Conservation (phyloP, 2,888 invertebrate species). For the Eumerus sabulonum region DNA sequence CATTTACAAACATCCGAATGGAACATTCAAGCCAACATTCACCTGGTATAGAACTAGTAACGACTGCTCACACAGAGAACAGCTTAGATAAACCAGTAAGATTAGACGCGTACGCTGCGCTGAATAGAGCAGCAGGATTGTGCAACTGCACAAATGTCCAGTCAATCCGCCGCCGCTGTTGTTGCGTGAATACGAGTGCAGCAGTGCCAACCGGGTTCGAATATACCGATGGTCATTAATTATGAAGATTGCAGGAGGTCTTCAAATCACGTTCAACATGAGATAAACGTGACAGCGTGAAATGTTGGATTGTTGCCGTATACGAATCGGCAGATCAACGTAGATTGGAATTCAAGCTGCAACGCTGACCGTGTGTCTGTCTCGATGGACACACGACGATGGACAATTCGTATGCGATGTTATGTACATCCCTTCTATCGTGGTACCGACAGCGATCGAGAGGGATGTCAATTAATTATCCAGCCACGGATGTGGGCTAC, state of each 20-base stretch:
- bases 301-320: constrained; percentile 69
- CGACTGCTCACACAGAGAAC: constrained; percentile 51
- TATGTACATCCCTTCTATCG: constrained; percentile 45
- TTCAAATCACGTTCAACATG: constrained; percentile 70
- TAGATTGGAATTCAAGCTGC: constrained; percentile 67
- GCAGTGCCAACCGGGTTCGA: constrained; percentile 54
- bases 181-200: constrained; percentile 66
- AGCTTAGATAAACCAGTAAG: constrained; percentile 58
- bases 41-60: constrained; percentile 43
- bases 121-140: constrained; percentile 55
- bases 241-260: constrained; percentile 72
- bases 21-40: neutral
- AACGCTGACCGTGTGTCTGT: constrained; percentile 19
- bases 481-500: constrained; percentile 54
- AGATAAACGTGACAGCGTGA: constrained; percentile 72
- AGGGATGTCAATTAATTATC: constrained; percentile 64
- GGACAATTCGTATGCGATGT: constrained; percentile 33
- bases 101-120: constrained; percentile 40
- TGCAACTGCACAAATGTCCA: constrained; percentile 49
- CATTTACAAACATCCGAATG: constrained; percentile 18
- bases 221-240: constrained; percentile 66
- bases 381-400: constrained; percentile 25
- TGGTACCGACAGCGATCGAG: constrained; percentile 15
- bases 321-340: constrained; percentile 42
- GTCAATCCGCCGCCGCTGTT: constrained; percentile 5